Conservation (phyloP, 1,140 invertebrate genomes). For the Mylabris phalerata region DNA sequence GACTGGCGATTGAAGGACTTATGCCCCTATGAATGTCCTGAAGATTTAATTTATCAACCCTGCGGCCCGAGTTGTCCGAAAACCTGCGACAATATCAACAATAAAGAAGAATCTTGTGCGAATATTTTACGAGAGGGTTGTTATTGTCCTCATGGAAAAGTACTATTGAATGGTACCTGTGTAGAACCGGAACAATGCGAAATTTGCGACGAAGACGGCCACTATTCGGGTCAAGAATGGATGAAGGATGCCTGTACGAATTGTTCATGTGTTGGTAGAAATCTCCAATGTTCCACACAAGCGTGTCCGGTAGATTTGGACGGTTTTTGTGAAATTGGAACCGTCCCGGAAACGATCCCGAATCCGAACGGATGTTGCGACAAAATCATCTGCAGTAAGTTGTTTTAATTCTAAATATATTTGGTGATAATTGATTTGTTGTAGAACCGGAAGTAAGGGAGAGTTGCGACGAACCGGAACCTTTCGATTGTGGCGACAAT, state of each 20-base stretch:
- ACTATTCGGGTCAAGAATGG: constrained; percentile 50
- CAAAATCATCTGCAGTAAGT: constrained; percentile 58
- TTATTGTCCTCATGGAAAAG: constrained; percentile 57
- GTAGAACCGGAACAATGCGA: constrained; percentile 53
- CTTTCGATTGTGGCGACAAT: constrained; percentile 61
- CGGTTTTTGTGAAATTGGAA: constrained; percentile 52
- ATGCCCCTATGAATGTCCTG: constrained; percentile 48
- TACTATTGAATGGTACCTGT: constrained; percentile 51
- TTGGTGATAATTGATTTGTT: too few relatives aligned
- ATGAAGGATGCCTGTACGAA: constrained; percentile 63
- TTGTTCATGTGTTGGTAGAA: constrained; percentile 57
- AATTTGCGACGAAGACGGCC: constrained; percentile 53
- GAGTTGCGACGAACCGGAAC: constrained; percentile 39
- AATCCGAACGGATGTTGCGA: constrained; percentile 59
- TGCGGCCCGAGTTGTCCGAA: constrained; percentile 61
- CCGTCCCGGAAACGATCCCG: constrained; percentile 40
- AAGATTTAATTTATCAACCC: constrained; percentile 57
- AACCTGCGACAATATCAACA: constrained; percentile 56
- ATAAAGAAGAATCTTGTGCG: constrained; percentile 40
- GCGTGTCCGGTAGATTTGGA: constrained; percentile 48
- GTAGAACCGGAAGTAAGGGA: too few relatives aligned
- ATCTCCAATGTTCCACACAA: constrained; percentile 50
- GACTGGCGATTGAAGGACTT: constrained; percentile 56
- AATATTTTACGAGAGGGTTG: constrained; percentile 63
- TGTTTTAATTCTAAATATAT: not conserved